These are phyloP conservation scores for Scortum barcoo DNA, from an alignment of 2,113 vertebrate species.

Conservation along the genomic window DNA sequence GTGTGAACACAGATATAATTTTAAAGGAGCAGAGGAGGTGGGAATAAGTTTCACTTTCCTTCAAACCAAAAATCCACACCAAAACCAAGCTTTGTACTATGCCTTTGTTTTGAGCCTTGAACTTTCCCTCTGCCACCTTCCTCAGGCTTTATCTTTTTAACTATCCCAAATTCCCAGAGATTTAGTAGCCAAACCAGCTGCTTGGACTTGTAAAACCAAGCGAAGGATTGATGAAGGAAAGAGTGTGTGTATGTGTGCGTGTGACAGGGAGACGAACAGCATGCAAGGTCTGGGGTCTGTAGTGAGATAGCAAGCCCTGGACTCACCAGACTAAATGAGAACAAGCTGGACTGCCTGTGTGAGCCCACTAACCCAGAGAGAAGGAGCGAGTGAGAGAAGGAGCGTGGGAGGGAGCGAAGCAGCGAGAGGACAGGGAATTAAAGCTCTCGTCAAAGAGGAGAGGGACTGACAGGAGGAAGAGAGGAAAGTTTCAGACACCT, in stretches of 20 bases:
- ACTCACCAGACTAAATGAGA: conserved; percentile 75
- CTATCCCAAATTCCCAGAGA: conserved; percentile 78
- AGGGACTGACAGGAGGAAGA: conserved; percentile 75
- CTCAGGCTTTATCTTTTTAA: conserved; percentile 78
- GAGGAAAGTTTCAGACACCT: conserved; percentile 78
- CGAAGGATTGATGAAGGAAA: conserved; percentile 71
- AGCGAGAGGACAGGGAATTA: conserved; percentile 63
- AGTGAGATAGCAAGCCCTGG: conserved; percentile 67
- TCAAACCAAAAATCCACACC: conserved; percentile 19
- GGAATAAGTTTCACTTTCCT: conserved; percentile 30
- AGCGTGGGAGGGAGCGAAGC: conserved; percentile 51
- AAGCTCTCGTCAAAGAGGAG: conserved; percentile 71
- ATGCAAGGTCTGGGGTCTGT: conserved; percentile 48
- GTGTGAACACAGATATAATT: neutral
- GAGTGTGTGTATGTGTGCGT: conserved; percentile 42
- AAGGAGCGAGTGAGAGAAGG: conserved; percentile 39
- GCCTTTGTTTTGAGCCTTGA: conserved; percentile 56
- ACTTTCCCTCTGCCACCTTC: conserved; percentile 81
- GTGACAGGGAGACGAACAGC: conserved; percentile 56
- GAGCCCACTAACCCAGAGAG: conserved; percentile 51
- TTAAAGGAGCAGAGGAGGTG: conserved; percentile 23
- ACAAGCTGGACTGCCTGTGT: conserved; percentile 78
- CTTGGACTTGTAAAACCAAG: conserved; percentile 78
- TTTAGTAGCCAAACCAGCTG: conserved; percentile 79
- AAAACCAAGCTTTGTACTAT: conserved; percentile 28